Conservation (phyloP, 2,113 vertebrate species). For the Bufo bufo region DNA sequence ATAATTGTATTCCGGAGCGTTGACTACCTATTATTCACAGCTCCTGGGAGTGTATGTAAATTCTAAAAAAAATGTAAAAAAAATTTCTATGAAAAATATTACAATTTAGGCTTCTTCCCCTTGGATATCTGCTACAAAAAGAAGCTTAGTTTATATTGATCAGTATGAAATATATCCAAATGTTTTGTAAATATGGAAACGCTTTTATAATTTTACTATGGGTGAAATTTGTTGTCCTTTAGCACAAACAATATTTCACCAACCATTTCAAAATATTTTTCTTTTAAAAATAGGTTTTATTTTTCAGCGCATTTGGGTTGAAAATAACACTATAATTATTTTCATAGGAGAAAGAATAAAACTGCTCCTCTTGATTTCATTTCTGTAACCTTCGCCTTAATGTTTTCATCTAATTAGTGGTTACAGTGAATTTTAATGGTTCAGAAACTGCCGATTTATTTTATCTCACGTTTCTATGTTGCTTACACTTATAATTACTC, state of each 20-base stretch:
- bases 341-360: conserved; percentile 32
- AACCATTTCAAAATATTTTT: neutral
- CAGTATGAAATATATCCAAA: neutral
- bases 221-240: neutral
- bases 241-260: neutral
- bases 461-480: conserved; percentile 51
- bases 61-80: neutral
- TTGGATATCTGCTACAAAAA: neutral
- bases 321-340: conserved; percentile 42
- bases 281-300: neutral
- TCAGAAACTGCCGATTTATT: conserved; percentile 52
- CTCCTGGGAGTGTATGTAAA: too few species aligned
- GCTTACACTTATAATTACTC: conserved; percentile 54
- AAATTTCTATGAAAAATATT: neutral
- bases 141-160: neutral
- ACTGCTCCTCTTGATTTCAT: conserved; percentile 36
- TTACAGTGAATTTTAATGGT: conserved; percentile 53
- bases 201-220: neutral
- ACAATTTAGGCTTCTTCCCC: neutral
- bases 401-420: conserved; percentile 54
- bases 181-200: neutral
- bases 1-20: too few species aligned
- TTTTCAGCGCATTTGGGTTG: conserved; percentile 6
- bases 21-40: too few species aligned
- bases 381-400: conserved; percentile 53